Conservation (phyloP, 2,797 vertebrate species). For the Tadarida brasiliensis region DNA sequence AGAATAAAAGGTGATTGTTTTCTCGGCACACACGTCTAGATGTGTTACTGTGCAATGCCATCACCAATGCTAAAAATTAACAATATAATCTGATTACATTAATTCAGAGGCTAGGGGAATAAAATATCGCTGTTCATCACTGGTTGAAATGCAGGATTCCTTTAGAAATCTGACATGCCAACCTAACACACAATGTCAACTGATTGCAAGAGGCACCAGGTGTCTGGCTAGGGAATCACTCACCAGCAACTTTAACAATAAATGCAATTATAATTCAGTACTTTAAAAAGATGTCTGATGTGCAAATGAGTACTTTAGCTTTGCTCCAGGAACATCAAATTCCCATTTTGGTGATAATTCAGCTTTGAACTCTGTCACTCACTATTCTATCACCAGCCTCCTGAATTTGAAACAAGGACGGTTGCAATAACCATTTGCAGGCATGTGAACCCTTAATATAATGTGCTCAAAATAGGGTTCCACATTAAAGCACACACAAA, state of each 20-base stretch:
- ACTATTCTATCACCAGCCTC: neutral
- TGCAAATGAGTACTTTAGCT: slow-evolving; percentile 41
- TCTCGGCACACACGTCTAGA: neutral
- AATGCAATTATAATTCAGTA: slow-evolving; percentile 63
- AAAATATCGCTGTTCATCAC: neutral
- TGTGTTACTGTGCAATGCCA: neutral
- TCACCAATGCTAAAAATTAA: slow-evolving; percentile 3
- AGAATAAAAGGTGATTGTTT: neutral
- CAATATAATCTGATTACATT: slow-evolving; percentile 71
- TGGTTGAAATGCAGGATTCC: slow-evolving; percentile 74
- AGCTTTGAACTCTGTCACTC: neutral
- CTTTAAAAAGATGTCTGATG: slow-evolving; percentile 66
- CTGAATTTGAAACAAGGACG: neutral
- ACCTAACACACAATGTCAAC: slow-evolving; percentile 51
- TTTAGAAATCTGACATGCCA: slow-evolving; percentile 21
- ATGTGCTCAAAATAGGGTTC: neutral
- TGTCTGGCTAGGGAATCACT: slow-evolving; percentile 62
- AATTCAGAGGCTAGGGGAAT: slow-evolving; percentile 38
- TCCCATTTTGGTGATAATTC: neutral
- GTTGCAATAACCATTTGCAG: neutral
- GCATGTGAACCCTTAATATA: neutral
- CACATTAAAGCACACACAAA: neutral
- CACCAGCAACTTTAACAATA: slow-evolving; percentile 44
- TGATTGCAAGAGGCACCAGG: slow-evolving; percentile 62
- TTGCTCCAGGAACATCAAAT: neutral